Conservation (phyloP, 92 coral and sea anemone genomes). For the Parazoanthus swiftii region DNA sequence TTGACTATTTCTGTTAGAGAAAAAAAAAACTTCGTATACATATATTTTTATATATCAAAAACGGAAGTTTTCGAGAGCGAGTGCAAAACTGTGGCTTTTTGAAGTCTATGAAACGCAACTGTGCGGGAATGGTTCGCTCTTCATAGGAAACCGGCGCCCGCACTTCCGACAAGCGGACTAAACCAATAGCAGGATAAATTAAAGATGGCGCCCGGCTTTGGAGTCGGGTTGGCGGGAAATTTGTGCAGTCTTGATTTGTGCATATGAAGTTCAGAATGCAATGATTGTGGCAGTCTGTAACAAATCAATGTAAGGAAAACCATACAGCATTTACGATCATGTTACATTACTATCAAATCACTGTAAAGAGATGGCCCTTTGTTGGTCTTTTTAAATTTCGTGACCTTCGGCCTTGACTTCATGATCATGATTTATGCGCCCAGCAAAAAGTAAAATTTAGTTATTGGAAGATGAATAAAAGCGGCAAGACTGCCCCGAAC, state of each 20-base stretch:
- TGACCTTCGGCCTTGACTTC: neutral
- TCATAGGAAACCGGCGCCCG: neutral
- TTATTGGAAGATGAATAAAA: neutral
- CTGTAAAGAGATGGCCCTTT: neutral
- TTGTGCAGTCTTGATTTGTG: neutral
- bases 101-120: too few species aligned
- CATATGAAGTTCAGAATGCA: too few species aligned
- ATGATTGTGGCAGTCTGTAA: neutral
- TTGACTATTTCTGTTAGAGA: neutral
- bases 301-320: neutral
- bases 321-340: neutral
- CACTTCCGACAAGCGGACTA: conserved; percentile 5
- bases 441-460: neutral
- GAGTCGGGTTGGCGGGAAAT: conserved; percentile 14
- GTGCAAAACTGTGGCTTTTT: too few species aligned
- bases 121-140: too few species aligned
- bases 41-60: too few species aligned
- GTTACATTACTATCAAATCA: neutral
- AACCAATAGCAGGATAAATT: neutral
- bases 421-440: too few species aligned
- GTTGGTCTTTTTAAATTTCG: neutral
- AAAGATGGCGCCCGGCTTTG: neutral
- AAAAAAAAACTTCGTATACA: too few species aligned
- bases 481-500: neutral
- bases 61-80: too few species aligned